These are phyloP conservation scores for Yponomeuta malinellus DNA, from an alignment of 2,888 invertebrate genomes.

Conservation along the genomic window DNA sequence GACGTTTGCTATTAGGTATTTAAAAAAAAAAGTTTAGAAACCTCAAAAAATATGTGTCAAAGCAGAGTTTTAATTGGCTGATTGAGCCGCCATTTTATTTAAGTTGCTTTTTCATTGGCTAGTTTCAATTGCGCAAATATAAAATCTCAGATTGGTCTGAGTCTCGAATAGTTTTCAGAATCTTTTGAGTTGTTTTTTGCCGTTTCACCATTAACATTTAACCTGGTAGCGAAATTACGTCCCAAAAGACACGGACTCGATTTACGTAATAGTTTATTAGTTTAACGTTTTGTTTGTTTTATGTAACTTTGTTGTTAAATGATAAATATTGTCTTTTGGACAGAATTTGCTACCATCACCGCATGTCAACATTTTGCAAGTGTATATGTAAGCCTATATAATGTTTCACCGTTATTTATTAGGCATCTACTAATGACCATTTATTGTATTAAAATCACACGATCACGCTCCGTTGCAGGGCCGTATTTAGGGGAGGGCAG, in stretches of 20 bases:
- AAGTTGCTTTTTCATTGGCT: too few species aligned
- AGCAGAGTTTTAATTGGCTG: too few species aligned
- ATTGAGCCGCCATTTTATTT: too few species aligned
- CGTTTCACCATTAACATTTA: background rate
- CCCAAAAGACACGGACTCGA: constrained; percentile 23
- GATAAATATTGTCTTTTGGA: constrained; percentile 62
- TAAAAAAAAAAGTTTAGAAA: too few species aligned
- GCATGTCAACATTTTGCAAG: constrained; percentile 39
- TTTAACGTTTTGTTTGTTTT: background rate
- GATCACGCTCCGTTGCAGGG: background rate
- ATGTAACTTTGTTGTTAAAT: too few species aligned
- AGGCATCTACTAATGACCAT: background rate
- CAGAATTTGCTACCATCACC: constrained; percentile 60
- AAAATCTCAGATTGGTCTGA: too few species aligned
- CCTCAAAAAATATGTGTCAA: too few species aligned
- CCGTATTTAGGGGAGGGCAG: too few species aligned
- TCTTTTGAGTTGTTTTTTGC: constrained; percentile 23
- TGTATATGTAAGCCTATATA: background rate
- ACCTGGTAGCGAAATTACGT: constrained; percentile 60
- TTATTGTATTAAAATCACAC: background rate
- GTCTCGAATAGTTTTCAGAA: constrained; percentile 15
- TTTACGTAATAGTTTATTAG: background rate
- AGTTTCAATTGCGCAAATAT: too few species aligned
- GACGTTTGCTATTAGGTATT: too few species aligned
- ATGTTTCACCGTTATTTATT: constrained; percentile 15